These are phyloP conservation scores for Stenurella melanura DNA, from an alignment of 2,888 invertebrate genomes.

Conservation along the genomic window DNA sequence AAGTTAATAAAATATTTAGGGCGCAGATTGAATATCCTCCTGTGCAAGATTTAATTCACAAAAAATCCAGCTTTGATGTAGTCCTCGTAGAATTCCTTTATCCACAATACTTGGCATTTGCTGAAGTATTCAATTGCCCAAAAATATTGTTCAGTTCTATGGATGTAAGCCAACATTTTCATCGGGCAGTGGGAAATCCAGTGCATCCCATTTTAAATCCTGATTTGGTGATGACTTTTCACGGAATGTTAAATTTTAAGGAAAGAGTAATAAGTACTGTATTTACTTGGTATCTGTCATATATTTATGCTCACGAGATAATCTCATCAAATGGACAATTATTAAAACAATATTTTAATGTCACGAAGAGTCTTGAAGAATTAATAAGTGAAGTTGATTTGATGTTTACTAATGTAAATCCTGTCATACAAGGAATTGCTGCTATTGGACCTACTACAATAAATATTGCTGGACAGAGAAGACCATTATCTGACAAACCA, in stretches of 20 bases:
- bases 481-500: slow-evolving; percentile 39
- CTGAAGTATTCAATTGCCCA: slow-evolving; percentile 55
- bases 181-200: slow-evolving; percentile 54
- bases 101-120: slow-evolving; percentile 53
- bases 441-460: slow-evolving; percentile 62
- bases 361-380: slow-evolving; percentile 57
- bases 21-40: too few relatives aligned
- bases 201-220: slow-evolving; percentile 43
- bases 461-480: slow-evolving; percentile 52
- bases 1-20: too few relatives aligned
- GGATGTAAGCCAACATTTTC: slow-evolving; percentile 39
- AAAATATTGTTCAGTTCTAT: slow-evolving; percentile 56
- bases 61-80: slow-evolving; percentile 55
- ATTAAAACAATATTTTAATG: slow-evolving; percentile 55
- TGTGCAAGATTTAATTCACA: slow-evolving; percentile 19
- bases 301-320: neutral
- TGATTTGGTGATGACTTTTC: neutral
- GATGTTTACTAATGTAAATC: slow-evolving; percentile 62
- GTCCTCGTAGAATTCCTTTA: slow-evolving; percentile 56
- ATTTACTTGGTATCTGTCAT: slow-evolving; percentile 32
- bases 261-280: slow-evolving; percentile 59
- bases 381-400: slow-evolving; percentile 59
- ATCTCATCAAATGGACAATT: slow-evolving; percentile 34
- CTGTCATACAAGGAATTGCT: slow-evolving; percentile 58
- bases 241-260: too few relatives aligned